Percentiles rank a stretch among this genome's conserved stretches.
These are phyloP conservation scores for Petrocephalus zakoni DNA, from an alignment of 2,113 vertebrate genomes.

Conservation along the genomic window DNA sequence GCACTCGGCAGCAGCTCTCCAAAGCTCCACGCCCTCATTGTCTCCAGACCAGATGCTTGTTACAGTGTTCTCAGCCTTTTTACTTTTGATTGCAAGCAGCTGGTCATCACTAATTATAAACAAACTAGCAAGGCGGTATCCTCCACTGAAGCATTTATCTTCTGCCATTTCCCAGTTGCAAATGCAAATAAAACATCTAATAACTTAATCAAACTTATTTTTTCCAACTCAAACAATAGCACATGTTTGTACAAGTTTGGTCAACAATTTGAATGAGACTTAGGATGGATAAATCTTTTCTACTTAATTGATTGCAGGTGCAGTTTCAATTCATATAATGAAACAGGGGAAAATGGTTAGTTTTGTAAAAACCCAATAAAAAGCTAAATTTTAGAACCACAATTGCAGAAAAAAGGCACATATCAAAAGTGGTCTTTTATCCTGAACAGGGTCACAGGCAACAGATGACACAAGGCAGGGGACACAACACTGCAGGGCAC, in stretches of 20 bases:
- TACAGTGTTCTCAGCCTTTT: neutral
- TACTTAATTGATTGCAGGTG: neutral
- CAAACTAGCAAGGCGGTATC: neutral
- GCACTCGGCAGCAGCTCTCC: neutral
- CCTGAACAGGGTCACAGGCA: neutral
- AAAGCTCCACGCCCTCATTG: neutral
- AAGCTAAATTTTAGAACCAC: neutral
- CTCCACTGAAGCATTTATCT: neutral
- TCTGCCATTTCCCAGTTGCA: neutral
- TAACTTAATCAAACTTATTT: neutral
- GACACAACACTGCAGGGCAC: neutral
- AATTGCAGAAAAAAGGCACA: neutral
- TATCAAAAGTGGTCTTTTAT: neutral
- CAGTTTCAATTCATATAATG: neutral
- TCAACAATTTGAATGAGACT: neutral
- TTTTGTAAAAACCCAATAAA: neutral
- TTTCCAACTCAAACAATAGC: neutral
- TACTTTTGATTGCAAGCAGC: neutral
- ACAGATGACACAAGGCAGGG: neutral
- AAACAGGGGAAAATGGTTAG: neutral
- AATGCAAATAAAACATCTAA: neutral
- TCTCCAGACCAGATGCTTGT: neutral
- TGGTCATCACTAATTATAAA: slow-evolving; percentile 3
- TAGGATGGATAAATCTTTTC: neutral
- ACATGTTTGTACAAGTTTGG: neutral